Evolutionary conservation across 1,140 invertebrate genomes (phyloP).

Genomic region (Caenorhabditis brenneri): DNA sequence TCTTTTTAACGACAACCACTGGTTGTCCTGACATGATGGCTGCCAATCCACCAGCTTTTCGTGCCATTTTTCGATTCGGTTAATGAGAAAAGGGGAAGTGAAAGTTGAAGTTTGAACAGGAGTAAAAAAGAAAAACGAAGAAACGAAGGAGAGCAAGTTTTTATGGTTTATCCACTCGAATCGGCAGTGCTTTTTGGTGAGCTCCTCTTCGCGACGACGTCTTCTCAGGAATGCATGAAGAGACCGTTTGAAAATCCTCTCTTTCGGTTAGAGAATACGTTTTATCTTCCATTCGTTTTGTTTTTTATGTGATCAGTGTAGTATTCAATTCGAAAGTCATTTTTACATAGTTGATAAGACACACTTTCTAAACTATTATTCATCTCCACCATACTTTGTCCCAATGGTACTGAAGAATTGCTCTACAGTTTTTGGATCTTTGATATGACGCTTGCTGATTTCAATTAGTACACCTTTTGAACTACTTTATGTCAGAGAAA

Average conservation of each 20-base stretch:
- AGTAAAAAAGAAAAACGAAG: not conserved
- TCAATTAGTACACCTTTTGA: too few relatives aligned
- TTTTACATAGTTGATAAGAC: not conserved
- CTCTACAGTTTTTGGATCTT: too few relatives aligned
- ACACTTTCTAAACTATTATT: too few relatives aligned
- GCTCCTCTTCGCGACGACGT: conserved; percentile 3
- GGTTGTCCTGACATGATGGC: conserved; percentile 50
- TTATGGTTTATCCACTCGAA: conserved; percentile 39
- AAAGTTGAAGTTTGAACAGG: conserved; percentile 30
- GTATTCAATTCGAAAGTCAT: not conserved
- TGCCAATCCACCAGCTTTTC: conserved; percentile 48
- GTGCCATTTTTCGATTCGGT: conserved; percentile 4
- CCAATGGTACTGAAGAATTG: too few relatives aligned
- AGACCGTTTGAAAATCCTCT: conserved; percentile 18
- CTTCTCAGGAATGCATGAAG: conserved; percentile 37
- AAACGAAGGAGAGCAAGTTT: conserved; percentile 21
- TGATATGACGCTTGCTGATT: too few relatives aligned
- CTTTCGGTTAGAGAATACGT: not conserved
- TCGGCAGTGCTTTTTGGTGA: conserved; percentile 29
- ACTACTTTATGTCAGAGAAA: too few relatives aligned
- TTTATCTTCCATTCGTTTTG: not conserved
- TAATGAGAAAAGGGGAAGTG: not conserved
- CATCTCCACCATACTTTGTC: too few relatives aligned
- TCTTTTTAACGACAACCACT: conserved; percentile 14
- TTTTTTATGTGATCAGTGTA: not conserved